Evolutionary conservation across 2,113 vertebrate genomes (phyloP).

Genomic region (Serinus canaria): DNA sequence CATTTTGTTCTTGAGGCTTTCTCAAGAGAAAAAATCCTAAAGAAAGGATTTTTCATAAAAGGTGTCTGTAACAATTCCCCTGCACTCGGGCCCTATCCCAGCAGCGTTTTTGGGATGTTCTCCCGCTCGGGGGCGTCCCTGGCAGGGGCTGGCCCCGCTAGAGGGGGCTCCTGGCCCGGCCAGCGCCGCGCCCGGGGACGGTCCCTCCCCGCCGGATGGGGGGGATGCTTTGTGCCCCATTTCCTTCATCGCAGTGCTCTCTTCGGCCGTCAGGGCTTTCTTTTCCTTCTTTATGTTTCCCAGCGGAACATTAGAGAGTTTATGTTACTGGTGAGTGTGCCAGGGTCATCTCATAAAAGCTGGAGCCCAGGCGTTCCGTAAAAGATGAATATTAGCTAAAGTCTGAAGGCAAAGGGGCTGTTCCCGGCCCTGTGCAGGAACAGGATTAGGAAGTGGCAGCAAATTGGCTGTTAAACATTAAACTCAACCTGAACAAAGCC

Average conservation of each 20-base stretch:
- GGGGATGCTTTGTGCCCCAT: rapidly evolving
- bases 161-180: background rate
- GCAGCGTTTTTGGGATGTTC: background rate
- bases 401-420: background rate
- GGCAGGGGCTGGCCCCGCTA: background rate
- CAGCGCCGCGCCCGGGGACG: too few relatives aligned
- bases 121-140: background rate
- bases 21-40: too few relatives aligned
- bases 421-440: background rate
- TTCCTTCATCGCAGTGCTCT: rapidly evolving
- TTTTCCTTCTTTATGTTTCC: background rate
- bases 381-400: background rate
- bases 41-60: too few relatives aligned
- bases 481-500: background rate
- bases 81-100: background rate
- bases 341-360: rapidly evolving
- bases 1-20: too few relatives aligned
- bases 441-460: background rate
- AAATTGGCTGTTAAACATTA: background rate
- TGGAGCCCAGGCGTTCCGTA: background rate
- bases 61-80: too few relatives aligned
- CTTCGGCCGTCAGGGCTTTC: background rate
- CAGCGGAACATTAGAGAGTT: rapidly evolving
- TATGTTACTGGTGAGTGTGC: rapidly evolving
- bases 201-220: too few relatives aligned